Evolutionary conservation across 1,140 invertebrate species (phyloP), one percentile per base, ranked within the genome.

Genomic region (Ips typographus): DNA sequence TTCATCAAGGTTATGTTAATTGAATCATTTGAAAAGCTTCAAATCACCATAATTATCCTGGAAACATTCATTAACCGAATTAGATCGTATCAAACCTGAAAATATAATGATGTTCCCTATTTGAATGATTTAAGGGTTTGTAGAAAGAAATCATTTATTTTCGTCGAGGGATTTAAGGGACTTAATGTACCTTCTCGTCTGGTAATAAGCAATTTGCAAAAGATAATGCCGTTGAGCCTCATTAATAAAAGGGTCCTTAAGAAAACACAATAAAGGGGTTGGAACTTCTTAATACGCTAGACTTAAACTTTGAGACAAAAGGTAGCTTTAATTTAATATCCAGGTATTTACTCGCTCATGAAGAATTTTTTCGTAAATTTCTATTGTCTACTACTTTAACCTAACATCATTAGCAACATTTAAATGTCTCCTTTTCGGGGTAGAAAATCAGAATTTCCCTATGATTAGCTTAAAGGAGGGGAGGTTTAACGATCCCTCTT

Each of bases 271-370:
- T 65, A 68, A 68, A 68, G 65, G 65, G 64, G 43, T 60, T 60
- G 51, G 56, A 59, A 68, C 56, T 60, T 60, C 65, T 60, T 68
- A 60, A 68, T 68, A 68, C 43, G 58, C 43, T 36, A 39, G 56
- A 40, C 44, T 60, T 61, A 53, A 68, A 51, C 56, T 22, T 55
- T 68, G 56, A 68, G 56, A 68, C 56, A 60, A 68, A 59, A 68
- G 65, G 65, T 51, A 60, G 65, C 65, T 68, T 42, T 68, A 68
- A 68, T 68, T 68, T 68, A 68, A 68, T 68, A 68, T 68, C 43
- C 39, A 41, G 51, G 41, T 57, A 58, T 68, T 60, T 57, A 49
- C 22, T 22, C 22, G 22, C 22, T 22, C 22, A 22, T 22, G 22
- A 22, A 22, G 22, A 22, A 22, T 22, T 22, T 22, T 22, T 22